Evolutionary conservation across 2,113 vertebrate species (phyloP).

Genomic region (Leptobrachium ailaonicum): DNA sequence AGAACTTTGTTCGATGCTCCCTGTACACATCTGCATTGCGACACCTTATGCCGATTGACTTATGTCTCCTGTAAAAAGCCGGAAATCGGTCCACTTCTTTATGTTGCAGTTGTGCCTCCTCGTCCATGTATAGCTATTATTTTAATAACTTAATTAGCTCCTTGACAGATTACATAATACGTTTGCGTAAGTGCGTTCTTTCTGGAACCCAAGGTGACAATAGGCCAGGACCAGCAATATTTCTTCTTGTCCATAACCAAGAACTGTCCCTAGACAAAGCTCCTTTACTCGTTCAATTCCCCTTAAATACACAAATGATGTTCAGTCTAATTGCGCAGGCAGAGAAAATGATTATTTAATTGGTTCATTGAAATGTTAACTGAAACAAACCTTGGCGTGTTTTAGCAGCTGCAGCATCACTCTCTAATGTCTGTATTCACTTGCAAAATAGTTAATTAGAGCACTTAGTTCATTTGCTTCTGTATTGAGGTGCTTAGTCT

Average conservation of each 20-base stretch:
- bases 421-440: constrained; percentile 89
- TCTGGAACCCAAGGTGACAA: too few species aligned
- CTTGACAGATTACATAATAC: too few species aligned
- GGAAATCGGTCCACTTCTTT: too few species aligned
- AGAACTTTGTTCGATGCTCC: too few species aligned
- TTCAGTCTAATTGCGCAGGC: constrained; percentile 85
- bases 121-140: too few species aligned
- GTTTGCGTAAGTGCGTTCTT: too few species aligned
- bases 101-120: too few species aligned
- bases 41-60: too few species aligned
- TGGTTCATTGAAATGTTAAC: constrained; percentile 94
- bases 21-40: too few species aligned
- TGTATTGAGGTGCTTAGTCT: constrained; percentile 83
- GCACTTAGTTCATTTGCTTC: constrained; percentile 87
- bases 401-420: constrained; percentile 78
- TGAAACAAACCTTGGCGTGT: constrained; percentile 81
- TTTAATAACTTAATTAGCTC: too few species aligned
- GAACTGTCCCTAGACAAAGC: not conserved
- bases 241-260: not conserved
- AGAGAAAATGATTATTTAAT: constrained; percentile 88
- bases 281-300: constrained; percentile 8
- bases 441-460: constrained; percentile 92
- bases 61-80: too few species aligned
- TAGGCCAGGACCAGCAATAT: too few species aligned
- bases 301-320: constrained; percentile 74